A percentile compares a stretch with the other conserved stretches of the same genome.
Evolutionary conservation across 2,888 invertebrate species (phyloP).

Genomic region (Chalcis sispes): DNA sequence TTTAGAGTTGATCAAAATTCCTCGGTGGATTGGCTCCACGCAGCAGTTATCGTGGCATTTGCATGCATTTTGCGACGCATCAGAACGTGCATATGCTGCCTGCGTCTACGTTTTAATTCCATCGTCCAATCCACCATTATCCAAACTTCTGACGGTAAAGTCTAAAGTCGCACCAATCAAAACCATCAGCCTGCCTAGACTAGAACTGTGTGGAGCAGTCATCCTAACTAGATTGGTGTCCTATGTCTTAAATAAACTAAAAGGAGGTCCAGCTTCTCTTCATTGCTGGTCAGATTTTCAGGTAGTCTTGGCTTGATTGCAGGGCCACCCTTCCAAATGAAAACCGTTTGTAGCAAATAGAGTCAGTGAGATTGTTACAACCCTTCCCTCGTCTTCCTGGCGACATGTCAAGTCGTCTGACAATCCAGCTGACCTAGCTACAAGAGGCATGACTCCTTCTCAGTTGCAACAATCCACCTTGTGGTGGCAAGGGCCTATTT

Average conservation of each 20-base stretch:
- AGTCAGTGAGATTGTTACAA: not conserved
- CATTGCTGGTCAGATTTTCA: slow-evolving; percentile 1
- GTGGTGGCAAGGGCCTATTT: no score
- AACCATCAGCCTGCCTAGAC: not conserved
- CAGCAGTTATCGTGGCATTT: not conserved
- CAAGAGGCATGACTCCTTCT: not conserved
- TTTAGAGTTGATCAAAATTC: not conserved
- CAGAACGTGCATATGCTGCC: slow-evolving; percentile 3
- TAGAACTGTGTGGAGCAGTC: not conserved
- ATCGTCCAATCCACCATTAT: not conserved
- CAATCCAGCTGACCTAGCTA: not conserved
- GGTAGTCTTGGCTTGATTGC: not conserved
- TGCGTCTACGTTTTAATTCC: not conserved
- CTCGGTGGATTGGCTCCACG: not conserved
- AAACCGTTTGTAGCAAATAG: not conserved
- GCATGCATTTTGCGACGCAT: slow-evolving; percentile 1
- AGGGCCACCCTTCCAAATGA: not conserved
- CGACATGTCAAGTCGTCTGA: no score
- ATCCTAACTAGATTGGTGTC: not conserved
- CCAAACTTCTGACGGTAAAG: not conserved
- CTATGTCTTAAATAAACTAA: not conserved
- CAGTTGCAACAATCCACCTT: not conserved
- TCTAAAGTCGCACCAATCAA: not conserved
- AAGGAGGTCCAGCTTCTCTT: not conserved
- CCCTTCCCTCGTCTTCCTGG: no score